phyloP scores from a whole-genome alignment of 2,113 vertebrate genomes.

The Ceyx cyanopectus region DNA sequence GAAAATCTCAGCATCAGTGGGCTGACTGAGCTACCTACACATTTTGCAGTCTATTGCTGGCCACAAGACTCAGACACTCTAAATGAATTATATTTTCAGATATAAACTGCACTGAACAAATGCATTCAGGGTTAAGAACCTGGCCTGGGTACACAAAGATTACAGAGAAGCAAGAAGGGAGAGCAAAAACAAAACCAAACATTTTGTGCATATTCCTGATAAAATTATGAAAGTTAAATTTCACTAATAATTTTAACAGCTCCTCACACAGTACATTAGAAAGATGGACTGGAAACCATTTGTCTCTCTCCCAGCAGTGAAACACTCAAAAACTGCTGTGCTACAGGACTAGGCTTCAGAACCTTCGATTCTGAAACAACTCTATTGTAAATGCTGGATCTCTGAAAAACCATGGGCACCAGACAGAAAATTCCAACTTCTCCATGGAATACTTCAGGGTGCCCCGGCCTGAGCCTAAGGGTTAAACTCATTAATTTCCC shows the following conservation, averaged over 20 bases:
- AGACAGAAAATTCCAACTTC: not conserved
- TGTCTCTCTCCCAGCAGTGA: not conserved
- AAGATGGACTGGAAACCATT: not conserved
- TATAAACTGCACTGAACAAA: slow-evolving; percentile 46
- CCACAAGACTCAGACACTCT: not conserved
- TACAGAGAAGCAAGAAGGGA: not conserved
- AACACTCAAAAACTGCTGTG: not conserved
- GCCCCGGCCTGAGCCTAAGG: not conserved
- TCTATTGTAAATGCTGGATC: not conserved
- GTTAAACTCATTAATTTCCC: not conserved
- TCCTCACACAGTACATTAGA: not conserved
- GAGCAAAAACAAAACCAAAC: not conserved
- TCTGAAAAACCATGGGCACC: not conserved
- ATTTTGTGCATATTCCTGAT: not conserved
- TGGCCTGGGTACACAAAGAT: slow-evolving; percentile 17
- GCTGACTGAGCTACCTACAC: not conserved
- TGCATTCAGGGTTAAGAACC: slow-evolving; percentile 1
- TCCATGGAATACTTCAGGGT: not conserved
- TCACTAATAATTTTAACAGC: not conserved
- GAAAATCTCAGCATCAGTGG: not conserved
- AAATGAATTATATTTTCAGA: slow-evolving; percentile 15
- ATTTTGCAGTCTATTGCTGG: not conserved
- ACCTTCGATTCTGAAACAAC: not conserved
- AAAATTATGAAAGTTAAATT: not conserved
- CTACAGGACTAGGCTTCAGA: not conserved